A percentile compares a stretch with the other conserved stretches of the same genome.
These are phyloP conservation scores for Drosophila dunni DNA, from an alignment of 1,140 invertebrate genomes.

Conservation along the genomic window DNA sequence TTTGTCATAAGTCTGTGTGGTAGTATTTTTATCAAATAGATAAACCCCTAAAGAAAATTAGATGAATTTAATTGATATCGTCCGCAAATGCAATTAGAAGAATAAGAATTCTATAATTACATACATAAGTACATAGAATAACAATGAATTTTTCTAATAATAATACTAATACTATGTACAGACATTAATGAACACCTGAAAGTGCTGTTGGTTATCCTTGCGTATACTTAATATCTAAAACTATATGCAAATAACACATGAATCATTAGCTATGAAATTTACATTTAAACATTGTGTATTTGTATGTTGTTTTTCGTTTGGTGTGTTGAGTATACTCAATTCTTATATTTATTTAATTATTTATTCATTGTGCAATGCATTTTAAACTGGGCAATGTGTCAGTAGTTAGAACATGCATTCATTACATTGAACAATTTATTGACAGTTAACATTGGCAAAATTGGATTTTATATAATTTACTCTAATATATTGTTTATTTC, in stretches of 20 bases:
- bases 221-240: conserved; percentile 26
- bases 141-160: conserved; percentile 29
- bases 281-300: conserved; percentile 16
- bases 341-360: background rate
- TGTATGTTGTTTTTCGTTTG: background rate
- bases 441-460: conserved; percentile 74
- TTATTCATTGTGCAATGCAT: conserved; percentile 6
- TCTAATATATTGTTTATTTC: conserved; percentile 13
- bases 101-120: conserved; percentile 30
- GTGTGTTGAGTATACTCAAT: background rate
- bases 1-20: conserved; percentile 35
- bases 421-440: conserved; percentile 55
- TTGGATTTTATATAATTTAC: conserved; percentile 48
- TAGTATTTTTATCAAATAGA: conserved; percentile 19
- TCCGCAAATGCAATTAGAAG: conserved; percentile 25
- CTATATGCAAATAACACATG: conserved; percentile 12
- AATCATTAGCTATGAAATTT: conserved; percentile 14
- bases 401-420: conserved; percentile 25
- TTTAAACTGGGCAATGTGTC: conserved; percentile 7
- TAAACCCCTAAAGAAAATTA: conserved; percentile 33
- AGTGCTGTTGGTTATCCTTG: conserved; percentile 43
- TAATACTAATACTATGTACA: conserved; percentile 1
- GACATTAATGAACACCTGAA: conserved; percentile 23
- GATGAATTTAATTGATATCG: conserved; percentile 20
- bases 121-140: conserved; percentile 27